Percentiles rank a stretch among this genome's conserved stretches.
phyloP scores from a whole-genome alignment of 35 echinoderm and acorn worm genomes.

The Apostichopus parvimensis region DNA sequence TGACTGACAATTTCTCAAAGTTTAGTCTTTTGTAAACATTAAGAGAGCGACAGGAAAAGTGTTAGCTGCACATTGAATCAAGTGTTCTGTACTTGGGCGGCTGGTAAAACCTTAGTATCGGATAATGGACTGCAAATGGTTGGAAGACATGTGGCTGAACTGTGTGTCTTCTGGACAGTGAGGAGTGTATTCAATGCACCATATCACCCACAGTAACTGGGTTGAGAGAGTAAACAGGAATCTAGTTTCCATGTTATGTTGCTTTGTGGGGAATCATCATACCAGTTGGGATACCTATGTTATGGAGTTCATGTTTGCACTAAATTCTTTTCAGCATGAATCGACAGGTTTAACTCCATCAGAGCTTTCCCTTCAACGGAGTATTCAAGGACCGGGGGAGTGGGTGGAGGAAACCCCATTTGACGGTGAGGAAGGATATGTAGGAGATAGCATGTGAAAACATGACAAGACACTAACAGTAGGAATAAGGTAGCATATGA shows the following conservation, averaged over 20 bases:
- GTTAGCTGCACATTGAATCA: neutral
- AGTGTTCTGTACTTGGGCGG: constrained; percentile 17
- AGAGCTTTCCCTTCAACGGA: constrained; percentile 1
- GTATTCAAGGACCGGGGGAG: neutral
- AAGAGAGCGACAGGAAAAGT: constrained; percentile 14
- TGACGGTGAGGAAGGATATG: too few species aligned
- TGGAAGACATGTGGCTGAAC: neutral
- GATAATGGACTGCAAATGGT: constrained; percentile 42
- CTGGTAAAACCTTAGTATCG: neutral
- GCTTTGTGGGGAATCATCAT: neutral
- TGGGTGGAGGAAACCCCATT: neutral
- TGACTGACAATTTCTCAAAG: constrained; percentile 39
- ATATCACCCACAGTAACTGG: constrained; percentile 19
- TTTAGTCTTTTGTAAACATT: constrained; percentile 16
- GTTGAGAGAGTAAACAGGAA: constrained; percentile 40
- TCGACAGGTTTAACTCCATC: constrained; percentile 21
- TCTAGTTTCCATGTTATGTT: constrained; percentile 31
- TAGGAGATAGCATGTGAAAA: too few species aligned
- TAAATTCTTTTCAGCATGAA: constrained; percentile 37
- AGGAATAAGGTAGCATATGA: too few species aligned
- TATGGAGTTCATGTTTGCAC: constrained; percentile 16
- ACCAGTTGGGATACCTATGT: constrained; percentile 27
- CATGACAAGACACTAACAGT: too few species aligned
- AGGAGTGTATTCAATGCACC: constrained; percentile 7
- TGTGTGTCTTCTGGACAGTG: neutral